Evolutionary conservation across 2,888 invertebrate species (phyloP).

Genomic region (Lasioglossum villosulum): DNA sequence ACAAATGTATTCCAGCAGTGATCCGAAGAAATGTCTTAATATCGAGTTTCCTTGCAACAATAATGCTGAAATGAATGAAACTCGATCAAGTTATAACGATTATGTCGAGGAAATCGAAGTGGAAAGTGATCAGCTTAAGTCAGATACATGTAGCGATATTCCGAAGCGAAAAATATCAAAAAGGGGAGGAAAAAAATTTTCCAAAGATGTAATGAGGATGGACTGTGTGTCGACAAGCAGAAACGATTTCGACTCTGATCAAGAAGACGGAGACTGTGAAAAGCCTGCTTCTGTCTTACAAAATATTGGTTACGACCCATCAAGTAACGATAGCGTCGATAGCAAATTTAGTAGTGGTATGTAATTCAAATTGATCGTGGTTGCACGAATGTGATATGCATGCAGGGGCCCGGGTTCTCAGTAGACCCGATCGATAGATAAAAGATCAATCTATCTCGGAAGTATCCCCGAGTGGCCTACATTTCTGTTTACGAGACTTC

Average conservation of each 20-base stretch:
- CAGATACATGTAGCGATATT: constrained; percentile 1
- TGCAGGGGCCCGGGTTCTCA: too few relatives aligned
- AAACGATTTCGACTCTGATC: constrained; percentile 28
- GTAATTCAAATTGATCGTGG: constrained; percentile 34
- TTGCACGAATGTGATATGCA: too few relatives aligned
- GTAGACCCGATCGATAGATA: too few relatives aligned
- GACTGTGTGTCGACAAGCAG: neutral
- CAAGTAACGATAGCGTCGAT: constrained; percentile 64
- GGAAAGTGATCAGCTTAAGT: neutral
- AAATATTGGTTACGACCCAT: constrained; percentile 63
- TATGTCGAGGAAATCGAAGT: neutral
- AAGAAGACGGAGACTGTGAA: constrained; percentile 33
- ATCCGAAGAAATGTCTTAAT: constrained; percentile 65
- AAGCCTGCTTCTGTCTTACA: constrained; percentile 62
- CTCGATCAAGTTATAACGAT: neutral
- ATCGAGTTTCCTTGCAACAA: constrained; percentile 49
- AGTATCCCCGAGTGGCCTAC: too few relatives aligned
- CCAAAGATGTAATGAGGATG: neutral
- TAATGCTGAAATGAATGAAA: neutral
- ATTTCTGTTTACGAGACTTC: too few relatives aligned
- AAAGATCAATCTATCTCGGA: too few relatives aligned
- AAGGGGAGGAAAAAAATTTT: neutral
- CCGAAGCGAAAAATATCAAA: constrained; percentile 2
- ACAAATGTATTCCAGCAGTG: constrained; percentile 74
- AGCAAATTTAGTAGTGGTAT: constrained; percentile 55